These are phyloP conservation scores for Steinernema hermaphroditum DNA, from an alignment of 2,888 invertebrate species.

Conservation along the genomic window DNA sequence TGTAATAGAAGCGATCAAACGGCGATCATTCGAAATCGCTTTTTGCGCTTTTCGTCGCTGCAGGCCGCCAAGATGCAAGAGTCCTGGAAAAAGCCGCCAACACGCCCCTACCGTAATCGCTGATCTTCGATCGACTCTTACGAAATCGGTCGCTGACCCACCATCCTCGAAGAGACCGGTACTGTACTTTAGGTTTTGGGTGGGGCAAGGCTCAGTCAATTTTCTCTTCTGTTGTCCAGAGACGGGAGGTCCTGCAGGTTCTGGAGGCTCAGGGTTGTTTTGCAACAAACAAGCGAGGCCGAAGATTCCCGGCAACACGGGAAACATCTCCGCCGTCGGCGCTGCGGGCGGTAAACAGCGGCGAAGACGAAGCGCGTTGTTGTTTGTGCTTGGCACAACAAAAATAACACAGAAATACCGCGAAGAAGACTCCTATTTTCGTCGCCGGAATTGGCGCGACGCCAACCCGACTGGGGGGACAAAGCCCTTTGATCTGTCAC, in stretches of 20 bases:
- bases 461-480: slow-evolving; percentile 7
- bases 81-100: not conserved
- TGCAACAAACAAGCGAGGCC: slow-evolving; percentile 14
- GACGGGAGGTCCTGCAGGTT: no score
- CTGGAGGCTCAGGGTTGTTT: not conserved
- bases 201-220: no score
- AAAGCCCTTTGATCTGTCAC: slow-evolving; percentile 28
- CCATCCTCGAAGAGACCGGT: no score
- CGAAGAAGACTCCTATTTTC: no score
- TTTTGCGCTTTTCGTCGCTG: slow-evolving; percentile 7
- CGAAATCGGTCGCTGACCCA: no score
- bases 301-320: slow-evolving; percentile 30
- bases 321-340: slow-evolving; percentile 9
- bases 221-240: no score
- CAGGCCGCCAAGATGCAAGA: not conserved
- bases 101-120: not conserved
- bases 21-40: not conserved
- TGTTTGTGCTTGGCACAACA: slow-evolving; percentile 14
- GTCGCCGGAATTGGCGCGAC: slow-evolving; percentile 7
- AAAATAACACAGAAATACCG: slow-evolving; percentile 13
- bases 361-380: slow-evolving; percentile 5
- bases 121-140: no score
- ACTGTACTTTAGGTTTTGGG: no score
- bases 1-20: slow-evolving; percentile 23
- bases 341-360: not conserved